Evolutionary conservation across 2,888 invertebrate genomes (phyloP).

Genomic region (Nomada lathburiana): DNA sequence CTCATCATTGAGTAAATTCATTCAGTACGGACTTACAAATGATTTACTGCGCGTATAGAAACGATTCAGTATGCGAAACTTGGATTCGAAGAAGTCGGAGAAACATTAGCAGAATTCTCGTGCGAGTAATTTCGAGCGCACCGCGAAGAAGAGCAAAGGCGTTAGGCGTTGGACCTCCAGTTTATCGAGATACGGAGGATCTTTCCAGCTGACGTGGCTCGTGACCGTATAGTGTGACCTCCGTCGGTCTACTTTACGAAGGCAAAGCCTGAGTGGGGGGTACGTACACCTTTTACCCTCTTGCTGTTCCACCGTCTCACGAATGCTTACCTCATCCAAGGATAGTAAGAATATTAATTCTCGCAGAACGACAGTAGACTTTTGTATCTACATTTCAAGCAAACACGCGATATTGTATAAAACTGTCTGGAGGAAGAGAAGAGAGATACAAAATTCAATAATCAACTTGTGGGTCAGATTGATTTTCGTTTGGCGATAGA

Average conservation of each 20-base stretch:
- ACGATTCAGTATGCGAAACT: background rate
- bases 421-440: background rate
- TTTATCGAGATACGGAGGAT: constrained; percentile 64
- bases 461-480: background rate
- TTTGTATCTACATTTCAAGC: background rate
- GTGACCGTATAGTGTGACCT: constrained; percentile 59
- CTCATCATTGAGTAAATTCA: background rate
- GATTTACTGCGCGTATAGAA: background rate
- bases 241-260: constrained; percentile 69
- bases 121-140: background rate
- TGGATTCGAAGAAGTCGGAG: background rate
- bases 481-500: too few species aligned
- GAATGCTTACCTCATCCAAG: constrained; percentile 50
- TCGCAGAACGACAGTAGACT: background rate
- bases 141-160: constrained; percentile 34
- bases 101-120: background rate
- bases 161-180: constrained; percentile 31
- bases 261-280: constrained; percentile 38
- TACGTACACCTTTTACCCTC: constrained; percentile 60
- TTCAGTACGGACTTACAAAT: background rate
- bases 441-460: background rate
- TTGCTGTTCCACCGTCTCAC: constrained; percentile 33
- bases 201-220: constrained; percentile 71
- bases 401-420: background rate
- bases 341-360: constrained; percentile 59